These are phyloP conservation scores for Halcyon chelicuti DNA, from an alignment of 2,797 vertebrate species.

Conservation along the genomic window DNA sequence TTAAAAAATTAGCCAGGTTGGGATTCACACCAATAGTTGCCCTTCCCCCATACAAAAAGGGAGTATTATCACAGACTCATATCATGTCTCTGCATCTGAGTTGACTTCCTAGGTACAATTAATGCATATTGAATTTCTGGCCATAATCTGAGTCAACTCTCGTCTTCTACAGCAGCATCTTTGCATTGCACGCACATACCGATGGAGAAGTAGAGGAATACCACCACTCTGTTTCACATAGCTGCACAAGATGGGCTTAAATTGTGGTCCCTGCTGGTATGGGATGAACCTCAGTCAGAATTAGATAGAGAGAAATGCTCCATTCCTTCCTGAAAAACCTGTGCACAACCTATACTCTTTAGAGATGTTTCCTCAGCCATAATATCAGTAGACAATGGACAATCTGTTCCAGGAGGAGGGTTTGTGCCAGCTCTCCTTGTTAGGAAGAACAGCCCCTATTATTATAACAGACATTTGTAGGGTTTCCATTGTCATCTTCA, in stretches of 20 bases:
- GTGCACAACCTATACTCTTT: background rate
- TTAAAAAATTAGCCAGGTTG: background rate
- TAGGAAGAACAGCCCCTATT: background rate
- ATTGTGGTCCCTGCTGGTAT: background rate
- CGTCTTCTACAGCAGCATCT: background rate
- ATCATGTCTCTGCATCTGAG: background rate
- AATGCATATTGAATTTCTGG: background rate
- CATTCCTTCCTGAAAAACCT: background rate
- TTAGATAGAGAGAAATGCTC: background rate
- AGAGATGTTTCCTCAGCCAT: background rate
- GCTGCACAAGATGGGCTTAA: background rate
- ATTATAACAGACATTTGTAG: background rate
- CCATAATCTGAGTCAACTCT: background rate
- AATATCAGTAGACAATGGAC: background rate
- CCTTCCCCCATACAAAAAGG: background rate
- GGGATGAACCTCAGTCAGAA: background rate
- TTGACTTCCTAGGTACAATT: background rate
- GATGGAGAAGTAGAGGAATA: background rate
- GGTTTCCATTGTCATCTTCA: constrained; percentile 35
- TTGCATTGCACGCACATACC: background rate
- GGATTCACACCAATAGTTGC: background rate
- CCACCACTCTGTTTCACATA: background rate
- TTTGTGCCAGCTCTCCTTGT: background rate
- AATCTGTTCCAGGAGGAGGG: background rate
- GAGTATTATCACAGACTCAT: background rate